phyloP scores from a whole-genome alignment of 2,797 vertebrate species.

The Lagorchestes hirsutus region DNA sequence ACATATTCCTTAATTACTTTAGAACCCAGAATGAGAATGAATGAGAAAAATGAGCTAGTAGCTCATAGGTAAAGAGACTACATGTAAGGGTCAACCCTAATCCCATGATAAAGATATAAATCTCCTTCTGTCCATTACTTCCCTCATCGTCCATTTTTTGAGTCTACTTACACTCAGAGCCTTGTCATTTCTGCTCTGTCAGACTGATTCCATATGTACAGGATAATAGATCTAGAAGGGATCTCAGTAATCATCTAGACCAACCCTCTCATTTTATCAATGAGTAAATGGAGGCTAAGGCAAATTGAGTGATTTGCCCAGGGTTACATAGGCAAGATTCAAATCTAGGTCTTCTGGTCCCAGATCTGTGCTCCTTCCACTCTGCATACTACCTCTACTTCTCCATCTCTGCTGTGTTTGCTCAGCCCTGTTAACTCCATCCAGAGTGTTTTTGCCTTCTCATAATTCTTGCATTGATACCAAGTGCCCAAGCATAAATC shows the following conservation, averaged over 20 bases:
- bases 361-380: not conserved
- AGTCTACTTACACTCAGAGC: not conserved
- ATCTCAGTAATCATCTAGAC: not conserved
- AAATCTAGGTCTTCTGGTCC: not conserved
- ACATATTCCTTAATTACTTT: not conserved
- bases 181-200: not conserved
- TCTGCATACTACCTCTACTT: not conserved
- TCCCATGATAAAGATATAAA: not conserved
- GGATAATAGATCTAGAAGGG: not conserved
- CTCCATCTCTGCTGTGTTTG: not conserved
- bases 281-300: not conserved
- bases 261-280: not conserved
- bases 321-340: not conserved
- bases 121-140: not conserved
- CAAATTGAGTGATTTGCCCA: not conserved
- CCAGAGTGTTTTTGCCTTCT: not conserved
- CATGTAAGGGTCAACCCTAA: not conserved
- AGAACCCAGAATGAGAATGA: not conserved
- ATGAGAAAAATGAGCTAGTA: not conserved
- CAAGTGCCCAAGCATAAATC: not conserved
- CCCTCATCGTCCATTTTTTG: not conserved
- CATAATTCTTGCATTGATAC: not conserved
- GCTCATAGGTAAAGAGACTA: not conserved
- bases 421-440: not conserved
- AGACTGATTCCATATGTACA: not conserved